These are phyloP conservation scores for Drosophila mayaguana DNA, from an alignment of 2,888 invertebrate species.

Conservation along the genomic window DNA sequence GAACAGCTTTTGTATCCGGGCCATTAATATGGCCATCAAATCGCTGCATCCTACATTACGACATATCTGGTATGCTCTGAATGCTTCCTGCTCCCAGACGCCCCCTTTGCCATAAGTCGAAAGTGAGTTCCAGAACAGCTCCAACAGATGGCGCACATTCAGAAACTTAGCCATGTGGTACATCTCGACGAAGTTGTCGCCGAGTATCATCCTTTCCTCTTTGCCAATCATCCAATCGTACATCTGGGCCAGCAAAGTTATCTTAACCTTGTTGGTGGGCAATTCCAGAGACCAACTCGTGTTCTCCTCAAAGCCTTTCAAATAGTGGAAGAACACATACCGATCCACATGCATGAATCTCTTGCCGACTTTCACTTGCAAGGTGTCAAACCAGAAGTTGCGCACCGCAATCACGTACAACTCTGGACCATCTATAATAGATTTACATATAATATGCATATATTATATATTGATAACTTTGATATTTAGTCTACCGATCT, in stretches of 20 bases:
- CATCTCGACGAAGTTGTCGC: conserved; percentile 3
- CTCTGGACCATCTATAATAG: neutral
- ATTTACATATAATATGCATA: neutral
- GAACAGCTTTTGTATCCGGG: conserved; percentile 31
- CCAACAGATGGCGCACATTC: conserved; percentile 5
- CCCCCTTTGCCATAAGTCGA: neutral
- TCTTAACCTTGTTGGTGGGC: conserved; percentile 19
- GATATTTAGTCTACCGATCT: neutral
- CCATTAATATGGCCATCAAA: conserved; percentile 30
- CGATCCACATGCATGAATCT: conserved; percentile 32
- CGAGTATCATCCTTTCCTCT: neutral
- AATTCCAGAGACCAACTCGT: conserved; percentile 14
- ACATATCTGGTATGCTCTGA: conserved; percentile 11
- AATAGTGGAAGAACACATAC: conserved; percentile 27
- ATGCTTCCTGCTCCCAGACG: conserved; percentile 34
- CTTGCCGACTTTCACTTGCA: conserved; percentile 40
- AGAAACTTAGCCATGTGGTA: conserved; percentile 27
- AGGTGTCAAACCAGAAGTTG: conserved; percentile 29
- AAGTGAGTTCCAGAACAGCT: conserved; percentile 33
- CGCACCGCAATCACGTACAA: neutral
- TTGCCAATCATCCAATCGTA: conserved; percentile 46
- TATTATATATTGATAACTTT: neutral
- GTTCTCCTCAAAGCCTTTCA: neutral
- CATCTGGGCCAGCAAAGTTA: conserved; percentile 10
- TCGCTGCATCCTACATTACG: conserved; percentile 1